Base-by-base conservation (phyloP, 2,797 vertebrate genomes). In the Bryconaethiops microstoma region DNA sequence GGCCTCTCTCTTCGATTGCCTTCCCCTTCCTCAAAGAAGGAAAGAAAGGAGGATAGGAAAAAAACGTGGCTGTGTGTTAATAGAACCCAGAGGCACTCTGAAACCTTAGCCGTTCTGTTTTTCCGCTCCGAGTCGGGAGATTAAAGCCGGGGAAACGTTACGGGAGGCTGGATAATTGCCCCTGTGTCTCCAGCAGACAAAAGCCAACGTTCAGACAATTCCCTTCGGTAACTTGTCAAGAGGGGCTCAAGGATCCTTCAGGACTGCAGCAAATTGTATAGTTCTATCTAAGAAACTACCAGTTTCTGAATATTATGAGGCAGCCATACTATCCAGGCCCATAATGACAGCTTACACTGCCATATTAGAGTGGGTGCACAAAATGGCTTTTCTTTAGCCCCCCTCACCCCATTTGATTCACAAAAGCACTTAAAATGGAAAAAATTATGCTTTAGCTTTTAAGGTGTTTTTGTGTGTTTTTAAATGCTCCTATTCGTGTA, bases 111-210 rank as follows among this genome's bases (percentile, higher is more conserved):
- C 90, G 90, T 91, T 92, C 90, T 92, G 92, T 91, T 92, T 92
- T 85, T 92, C 92, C 88, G 88, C 93, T 92, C 91, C 88, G 91
- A 92, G 92, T 89, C 91, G 85, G 91, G 92, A 94, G 94, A 95
- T 95, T 94, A 94, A 94, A 94, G 93, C 90, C 85, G 84, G 91
- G 93, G 92, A 93, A 94, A 94, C 92, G 92, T 94, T 94, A 95
- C 93, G 90, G 94, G 90, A 93, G 93, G 92, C 88, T 90, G 85
- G 91, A 90, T 87, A 91, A 94, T 93, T 89, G 92, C 92, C 92
- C 93, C 84, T 87, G 92, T 91, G 72, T 92, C 91, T 86, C 89
- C 82, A 77, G 88, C 90, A 93, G 91, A 95, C 93, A 94, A 94
- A 95, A 92, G 91, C 90, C 86, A 92, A 91, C 83, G 92, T 94